Evolutionary conservation across 2,888 invertebrate species (phyloP).

Genomic region (Morpho achilles): DNA sequence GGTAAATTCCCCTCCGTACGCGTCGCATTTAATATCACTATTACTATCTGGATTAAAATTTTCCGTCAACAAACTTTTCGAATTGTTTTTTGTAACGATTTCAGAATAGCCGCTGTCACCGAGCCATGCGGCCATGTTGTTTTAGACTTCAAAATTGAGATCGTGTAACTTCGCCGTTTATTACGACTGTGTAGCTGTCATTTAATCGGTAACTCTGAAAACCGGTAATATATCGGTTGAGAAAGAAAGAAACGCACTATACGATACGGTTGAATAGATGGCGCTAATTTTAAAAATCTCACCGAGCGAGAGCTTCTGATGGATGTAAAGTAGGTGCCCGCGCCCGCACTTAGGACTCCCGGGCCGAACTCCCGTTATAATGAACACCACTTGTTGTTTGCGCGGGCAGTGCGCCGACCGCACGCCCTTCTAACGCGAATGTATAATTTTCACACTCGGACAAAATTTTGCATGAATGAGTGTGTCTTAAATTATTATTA

Average conservation of each 20-base stretch:
- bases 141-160: slow-evolving; percentile 21
- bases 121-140: slow-evolving; percentile 69
- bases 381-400: slow-evolving; percentile 71
- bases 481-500: slow-evolving; percentile 41
- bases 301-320: slow-evolving; percentile 40
- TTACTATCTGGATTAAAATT: slow-evolving; percentile 23
- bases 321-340: slow-evolving; percentile 38
- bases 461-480: slow-evolving; percentile 57
- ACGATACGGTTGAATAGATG: slow-evolving; percentile 43
- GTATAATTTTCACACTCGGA: slow-evolving; percentile 65
- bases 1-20: slow-evolving; percentile 28
- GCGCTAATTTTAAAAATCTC: slow-evolving; percentile 44
- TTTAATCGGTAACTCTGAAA: slow-evolving; percentile 35
- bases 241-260: not conserved
- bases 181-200: slow-evolving; percentile 12
- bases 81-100: slow-evolving; percentile 37
- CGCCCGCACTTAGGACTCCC: slow-evolving; percentile 59
- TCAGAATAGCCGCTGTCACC: slow-evolving; percentile 45
- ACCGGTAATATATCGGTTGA: slow-evolving; percentile 20
- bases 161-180: slow-evolving; percentile 1
- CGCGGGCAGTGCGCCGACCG: slow-evolving; percentile 74
- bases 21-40: slow-evolving; percentile 18
- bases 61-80: slow-evolving; percentile 28
- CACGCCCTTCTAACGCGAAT: slow-evolving; percentile 75
- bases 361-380: slow-evolving; percentile 75